Evolutionary conservation across 2,888 invertebrate genomes (phyloP).

Genomic region (Tenthredo scrophulariae): DNA sequence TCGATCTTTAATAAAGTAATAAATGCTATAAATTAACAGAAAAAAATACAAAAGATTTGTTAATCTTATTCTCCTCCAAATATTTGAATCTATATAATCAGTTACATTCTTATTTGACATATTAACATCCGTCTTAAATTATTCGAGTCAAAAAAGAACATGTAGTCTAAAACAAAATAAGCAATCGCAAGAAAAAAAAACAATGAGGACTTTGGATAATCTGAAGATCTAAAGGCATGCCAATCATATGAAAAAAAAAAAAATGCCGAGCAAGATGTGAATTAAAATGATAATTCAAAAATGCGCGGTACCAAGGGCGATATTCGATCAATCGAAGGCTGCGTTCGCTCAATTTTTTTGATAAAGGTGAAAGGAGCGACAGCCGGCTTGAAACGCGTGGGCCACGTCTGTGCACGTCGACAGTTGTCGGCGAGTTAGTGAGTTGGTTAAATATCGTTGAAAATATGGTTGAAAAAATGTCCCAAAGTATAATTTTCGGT

Average conservation of each 20-base stretch:
- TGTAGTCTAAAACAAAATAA: not conserved
- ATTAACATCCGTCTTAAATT: not conserved
- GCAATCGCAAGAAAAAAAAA: no score
- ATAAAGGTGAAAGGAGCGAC: conserved; percentile 4
- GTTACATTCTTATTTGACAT: not conserved
- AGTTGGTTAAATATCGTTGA: conserved; percentile 6
- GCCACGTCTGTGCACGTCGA: conserved; percentile 53
- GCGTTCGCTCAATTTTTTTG: conserved; percentile 34
- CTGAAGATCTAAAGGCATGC: not conserved
- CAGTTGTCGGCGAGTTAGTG: conserved; percentile 48
- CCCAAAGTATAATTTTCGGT: conserved; percentile 7
- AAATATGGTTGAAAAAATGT: conserved; percentile 45
- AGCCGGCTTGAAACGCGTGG: conserved; percentile 51
- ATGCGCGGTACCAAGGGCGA: not conserved
- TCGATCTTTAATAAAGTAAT: not conserved
- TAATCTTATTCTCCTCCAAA: not conserved
- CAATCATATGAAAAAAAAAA: not conserved
- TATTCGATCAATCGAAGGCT: conserved; percentile 3
- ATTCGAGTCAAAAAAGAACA: not conserved
- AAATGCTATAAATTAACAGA: not conserved
- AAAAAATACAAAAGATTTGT: not conserved
- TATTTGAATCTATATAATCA: not conserved
- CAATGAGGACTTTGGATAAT: not conserved
- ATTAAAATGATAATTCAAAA: not conserved
- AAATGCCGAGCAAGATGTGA: not conserved